Evolutionary conservation across 2,797 vertebrate genomes (phyloP).

Genomic region (Sarcoramphus papa): DNA sequence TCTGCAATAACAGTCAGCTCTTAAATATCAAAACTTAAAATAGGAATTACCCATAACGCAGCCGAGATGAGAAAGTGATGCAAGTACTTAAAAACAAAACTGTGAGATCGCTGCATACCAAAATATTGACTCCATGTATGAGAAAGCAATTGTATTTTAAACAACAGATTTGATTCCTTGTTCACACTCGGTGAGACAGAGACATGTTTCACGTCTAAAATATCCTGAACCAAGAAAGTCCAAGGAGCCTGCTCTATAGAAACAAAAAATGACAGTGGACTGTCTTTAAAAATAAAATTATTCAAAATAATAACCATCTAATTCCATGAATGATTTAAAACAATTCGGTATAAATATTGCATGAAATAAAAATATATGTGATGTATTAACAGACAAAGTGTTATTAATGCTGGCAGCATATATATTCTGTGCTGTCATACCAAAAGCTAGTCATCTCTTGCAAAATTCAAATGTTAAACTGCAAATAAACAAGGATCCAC

Average conservation of each 20-base stretch:
- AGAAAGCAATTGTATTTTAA: background rate
- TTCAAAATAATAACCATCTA: background rate
- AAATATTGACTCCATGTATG: background rate
- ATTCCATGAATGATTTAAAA: background rate
- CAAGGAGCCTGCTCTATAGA: background rate
- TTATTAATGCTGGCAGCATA: background rate
- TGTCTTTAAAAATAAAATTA: background rate
- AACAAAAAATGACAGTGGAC: background rate
- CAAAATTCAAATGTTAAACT: background rate
- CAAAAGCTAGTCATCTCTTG: background rate
- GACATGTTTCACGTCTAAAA: background rate
- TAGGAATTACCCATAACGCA: rapidly evolving
- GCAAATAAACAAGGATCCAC: background rate
- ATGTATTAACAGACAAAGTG: background rate
- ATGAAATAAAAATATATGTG: background rate
- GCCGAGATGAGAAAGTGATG: background rate
- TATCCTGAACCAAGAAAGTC: background rate
- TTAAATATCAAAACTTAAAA: background rate
- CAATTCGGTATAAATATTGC: background rate
- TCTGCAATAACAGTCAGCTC: background rate
- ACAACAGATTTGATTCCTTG: background rate
- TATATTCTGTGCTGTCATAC: background rate
- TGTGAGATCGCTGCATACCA: background rate
- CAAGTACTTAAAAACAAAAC: background rate
- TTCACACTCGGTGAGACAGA: background rate